phyloP scores from a whole-genome alignment of 2,888 invertebrate species.

The Euplexia lucipara region DNA sequence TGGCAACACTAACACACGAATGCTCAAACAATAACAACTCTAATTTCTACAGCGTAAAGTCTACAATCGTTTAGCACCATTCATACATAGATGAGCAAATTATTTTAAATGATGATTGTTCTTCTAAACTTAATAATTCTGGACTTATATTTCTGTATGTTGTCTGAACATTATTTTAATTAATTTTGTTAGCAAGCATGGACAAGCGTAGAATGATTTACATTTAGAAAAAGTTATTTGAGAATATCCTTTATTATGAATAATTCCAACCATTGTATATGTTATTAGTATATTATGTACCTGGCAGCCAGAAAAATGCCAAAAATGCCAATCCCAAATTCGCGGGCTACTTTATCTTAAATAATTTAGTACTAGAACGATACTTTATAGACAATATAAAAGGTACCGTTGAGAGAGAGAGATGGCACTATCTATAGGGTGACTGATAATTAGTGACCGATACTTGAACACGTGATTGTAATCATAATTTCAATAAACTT shows the following conservation, averaged over 20 bases:
- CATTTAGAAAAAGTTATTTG: neutral
- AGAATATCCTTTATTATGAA: neutral
- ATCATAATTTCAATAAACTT: too few species aligned
- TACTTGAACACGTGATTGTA: too few species aligned
- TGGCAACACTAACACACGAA: constrained; percentile 49
- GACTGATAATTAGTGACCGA: too few species aligned
- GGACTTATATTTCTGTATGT: neutral
- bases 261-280: too few species aligned
- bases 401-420: neutral
- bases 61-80: constrained; percentile 53
- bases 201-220: constrained; percentile 11
- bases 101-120: neutral
- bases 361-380: neutral
- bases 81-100: constrained; percentile 14
- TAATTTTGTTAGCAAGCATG: neutral
- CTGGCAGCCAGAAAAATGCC: too few species aligned
- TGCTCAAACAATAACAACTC: constrained; percentile 36
- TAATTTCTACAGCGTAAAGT: neutral
- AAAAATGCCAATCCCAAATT: too few species aligned
- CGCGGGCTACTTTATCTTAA: neutral
- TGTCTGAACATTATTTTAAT: neutral
- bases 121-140: neutral
- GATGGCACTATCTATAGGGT: neutral
- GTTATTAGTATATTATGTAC: neutral
- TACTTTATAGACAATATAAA: neutral